These are phyloP conservation scores for Apotomis capreana DNA, from an alignment of 2,888 invertebrate genomes.

Conservation along the genomic window DNA sequence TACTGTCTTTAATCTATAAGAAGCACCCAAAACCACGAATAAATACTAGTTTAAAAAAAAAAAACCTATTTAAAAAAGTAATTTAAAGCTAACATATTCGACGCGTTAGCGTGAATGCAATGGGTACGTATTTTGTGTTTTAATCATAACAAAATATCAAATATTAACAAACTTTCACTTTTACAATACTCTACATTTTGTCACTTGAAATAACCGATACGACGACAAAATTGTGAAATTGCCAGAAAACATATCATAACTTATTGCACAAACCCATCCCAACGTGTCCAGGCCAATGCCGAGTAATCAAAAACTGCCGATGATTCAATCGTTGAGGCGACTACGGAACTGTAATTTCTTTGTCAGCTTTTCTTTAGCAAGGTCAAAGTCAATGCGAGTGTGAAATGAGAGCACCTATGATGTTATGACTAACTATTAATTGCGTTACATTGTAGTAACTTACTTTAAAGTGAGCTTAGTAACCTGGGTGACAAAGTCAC, in stretches of 20 bases:
- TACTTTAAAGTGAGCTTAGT: no score
- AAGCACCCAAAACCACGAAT: no score
- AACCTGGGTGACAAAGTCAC: no score
- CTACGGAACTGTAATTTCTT: constrained; percentile 28
- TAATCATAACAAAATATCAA: no score
- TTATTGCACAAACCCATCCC: constrained; percentile 22
- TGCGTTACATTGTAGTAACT: no score
- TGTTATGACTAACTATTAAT: not conserved
- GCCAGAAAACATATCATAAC: not conserved
- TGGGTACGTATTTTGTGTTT: no score
- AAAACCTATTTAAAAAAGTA: no score
- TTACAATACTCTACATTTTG: constrained; percentile 1
- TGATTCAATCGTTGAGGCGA: constrained; percentile 29
- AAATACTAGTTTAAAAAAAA: no score
- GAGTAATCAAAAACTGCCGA: constrained; percentile 33
- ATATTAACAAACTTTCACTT: not conserved
- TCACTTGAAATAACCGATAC: not conserved
- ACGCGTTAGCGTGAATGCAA: no score
- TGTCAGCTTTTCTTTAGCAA: constrained; percentile 14
- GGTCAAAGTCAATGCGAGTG: constrained; percentile 28
- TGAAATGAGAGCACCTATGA: constrained; percentile 2
- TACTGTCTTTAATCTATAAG: no score
- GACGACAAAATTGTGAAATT: not conserved
- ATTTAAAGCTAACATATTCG: no score
- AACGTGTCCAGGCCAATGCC: constrained; percentile 22